These are phyloP conservation scores for Mythimna impura DNA, from an alignment of 2,888 invertebrate genomes.

Conservation along the genomic window DNA sequence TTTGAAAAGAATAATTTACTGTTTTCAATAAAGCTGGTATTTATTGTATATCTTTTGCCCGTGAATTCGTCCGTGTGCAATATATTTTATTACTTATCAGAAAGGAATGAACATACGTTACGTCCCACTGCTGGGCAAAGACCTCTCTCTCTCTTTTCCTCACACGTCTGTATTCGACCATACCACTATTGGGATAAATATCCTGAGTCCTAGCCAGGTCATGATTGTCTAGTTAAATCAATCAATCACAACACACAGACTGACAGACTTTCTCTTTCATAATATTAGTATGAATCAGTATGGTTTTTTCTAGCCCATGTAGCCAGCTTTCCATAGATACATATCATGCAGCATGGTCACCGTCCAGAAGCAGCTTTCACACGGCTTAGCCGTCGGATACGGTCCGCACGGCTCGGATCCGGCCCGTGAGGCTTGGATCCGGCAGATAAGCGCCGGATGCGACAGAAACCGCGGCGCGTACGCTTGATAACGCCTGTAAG, in stretches of 20 bases:
- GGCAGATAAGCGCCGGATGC: conserved; percentile 47
- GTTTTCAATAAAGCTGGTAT: background rate
- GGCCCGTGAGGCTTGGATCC: conserved; percentile 26
- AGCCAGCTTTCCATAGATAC: background rate
- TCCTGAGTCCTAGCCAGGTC: no score
- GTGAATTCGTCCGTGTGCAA: no score
- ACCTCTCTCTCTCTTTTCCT: no score
- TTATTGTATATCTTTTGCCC: background rate
- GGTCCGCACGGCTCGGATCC: conserved; percentile 20
- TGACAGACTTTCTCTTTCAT: background rate
- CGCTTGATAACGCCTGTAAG: conserved; percentile 27
- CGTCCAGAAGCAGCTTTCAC: conserved; percentile 1
- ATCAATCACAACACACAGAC: background rate
- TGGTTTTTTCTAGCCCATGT: background rate
- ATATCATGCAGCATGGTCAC: background rate
- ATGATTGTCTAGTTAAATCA: no score
- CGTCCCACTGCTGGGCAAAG: no score
- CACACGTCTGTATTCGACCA: no score
- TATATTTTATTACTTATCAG: no score
- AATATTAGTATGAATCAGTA: background rate
- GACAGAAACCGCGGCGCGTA: conserved; percentile 30
- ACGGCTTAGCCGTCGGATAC: conserved; percentile 24
- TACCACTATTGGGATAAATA: no score
- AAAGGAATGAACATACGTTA: no score
- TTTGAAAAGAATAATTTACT: background rate